Evolutionary conservation across 2,888 invertebrate genomes (phyloP), one percentile per base, ranked within the genome.

Genomic region (Linhomoeus sp.): DNA sequence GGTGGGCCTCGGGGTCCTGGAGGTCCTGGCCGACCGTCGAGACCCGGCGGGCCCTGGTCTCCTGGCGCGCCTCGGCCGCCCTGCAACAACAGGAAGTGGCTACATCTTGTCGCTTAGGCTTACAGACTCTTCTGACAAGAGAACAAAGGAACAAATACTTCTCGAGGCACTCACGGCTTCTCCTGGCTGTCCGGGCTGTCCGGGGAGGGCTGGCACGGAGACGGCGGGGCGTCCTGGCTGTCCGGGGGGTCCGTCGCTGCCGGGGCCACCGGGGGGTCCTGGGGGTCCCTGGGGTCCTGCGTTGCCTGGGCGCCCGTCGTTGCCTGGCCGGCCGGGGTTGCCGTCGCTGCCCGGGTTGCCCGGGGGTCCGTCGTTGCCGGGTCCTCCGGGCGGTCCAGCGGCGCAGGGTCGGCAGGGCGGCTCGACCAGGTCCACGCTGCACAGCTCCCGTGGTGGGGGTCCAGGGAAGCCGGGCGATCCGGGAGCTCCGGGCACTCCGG

Each of bases 191-290:
- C 62, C 62, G 19, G 61, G 58, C 49, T 61, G 61, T 54, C 62
- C 62, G 24, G 62, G 62, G n/a, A 58, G 45, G 9, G 60, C 58
- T 7, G 62, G 62, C 2, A 60, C 60, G 17, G 59, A 58, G 49
- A 60, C 57, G 36, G 63, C 62, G 1, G 62, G 62, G 42, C 62
- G 49, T 49, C 63, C 63, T 19, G 56, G 58, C 37, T 63, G 60
- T 50, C 63, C 63, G 19, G 59, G 51, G 24, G 58, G 29, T 29
- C 29, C 44, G 33, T 22, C 24, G 37, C 37, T 33, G 5, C 44
- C 44, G 37, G 44, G n/a, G 12, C 24, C 37, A 14, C 44, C 44
- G 36, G 44, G 44, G 2, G 44, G 37, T 24, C 37, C 36, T 23
- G 44, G 44, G 3, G 44, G 44, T 36, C 37, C 37, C 19, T 36